Conservation (phyloP, 1,140 invertebrate genomes). For the Aphaenogaster ashmeadi region DNA sequence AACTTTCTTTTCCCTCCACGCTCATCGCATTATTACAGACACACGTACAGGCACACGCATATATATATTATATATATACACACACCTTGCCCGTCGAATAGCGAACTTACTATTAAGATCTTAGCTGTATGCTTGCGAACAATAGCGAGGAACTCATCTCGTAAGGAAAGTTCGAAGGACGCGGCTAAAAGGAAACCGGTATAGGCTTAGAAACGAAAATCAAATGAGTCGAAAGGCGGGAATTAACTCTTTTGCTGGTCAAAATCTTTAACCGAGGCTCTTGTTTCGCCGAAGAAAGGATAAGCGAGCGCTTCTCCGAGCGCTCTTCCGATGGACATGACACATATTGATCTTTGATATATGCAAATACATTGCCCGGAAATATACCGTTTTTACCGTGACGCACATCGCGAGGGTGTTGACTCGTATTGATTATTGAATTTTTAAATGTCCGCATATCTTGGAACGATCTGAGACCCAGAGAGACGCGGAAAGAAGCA, state of each 20-base stretch:
- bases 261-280: not conserved
- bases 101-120: conserved; percentile 26
- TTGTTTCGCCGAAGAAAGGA: not conserved
- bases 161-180: conserved; percentile 1
- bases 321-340: not conserved
- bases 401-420: not conserved
- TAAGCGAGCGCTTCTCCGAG: not conserved
- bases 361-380: not conserved
- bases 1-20: conserved; percentile 31
- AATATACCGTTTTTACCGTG: not conserved
- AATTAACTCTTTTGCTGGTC: conserved; percentile 13
- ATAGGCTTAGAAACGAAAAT: conserved; percentile 6
- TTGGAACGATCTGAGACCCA: not conserved
- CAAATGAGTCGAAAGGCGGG: not conserved
- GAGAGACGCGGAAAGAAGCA: not conserved
- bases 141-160: not conserved
- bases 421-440: conserved; percentile 4
- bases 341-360: conserved; percentile 8
- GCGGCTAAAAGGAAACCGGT: not conserved
- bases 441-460: not conserved
- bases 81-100: conserved; percentile 5
- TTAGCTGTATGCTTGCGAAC: conserved; percentile 42
- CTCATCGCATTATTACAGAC: conserved; percentile 37
- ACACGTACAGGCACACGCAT: not conserved
- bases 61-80: conserved; percentile 1